These are phyloP conservation scores for Drymodes brunneopygia DNA, from an alignment of 2,113 vertebrate genomes.

Conservation along the genomic window DNA sequence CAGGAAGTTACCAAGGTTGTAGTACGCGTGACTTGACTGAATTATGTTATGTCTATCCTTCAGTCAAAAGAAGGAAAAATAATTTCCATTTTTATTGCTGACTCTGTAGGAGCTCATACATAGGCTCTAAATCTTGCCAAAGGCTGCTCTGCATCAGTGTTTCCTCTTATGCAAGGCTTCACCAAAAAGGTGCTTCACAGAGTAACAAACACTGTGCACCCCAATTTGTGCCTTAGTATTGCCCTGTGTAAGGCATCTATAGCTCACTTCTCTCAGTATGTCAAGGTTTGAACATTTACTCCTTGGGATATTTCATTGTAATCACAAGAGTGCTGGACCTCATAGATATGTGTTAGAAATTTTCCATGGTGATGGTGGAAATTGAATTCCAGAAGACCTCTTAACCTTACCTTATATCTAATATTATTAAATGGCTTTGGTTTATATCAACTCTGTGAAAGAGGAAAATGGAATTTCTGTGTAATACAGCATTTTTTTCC, in stretches of 20 bases:
- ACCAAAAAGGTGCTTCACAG: not conserved
- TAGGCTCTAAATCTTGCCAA: not conserved
- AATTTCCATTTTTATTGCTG: conserved; percentile 51
- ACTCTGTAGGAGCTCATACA: not conserved
- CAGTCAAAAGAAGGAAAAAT: conserved; percentile 32
- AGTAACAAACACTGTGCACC: not conserved
- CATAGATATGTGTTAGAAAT: not conserved
- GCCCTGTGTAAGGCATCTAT: not conserved
- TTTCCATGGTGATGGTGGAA: not conserved
- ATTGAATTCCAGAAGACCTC: conserved; percentile 4
- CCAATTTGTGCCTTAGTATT: not conserved
- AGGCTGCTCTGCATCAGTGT: not conserved
- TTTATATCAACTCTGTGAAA: not conserved
- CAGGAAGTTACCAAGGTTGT: not conserved
- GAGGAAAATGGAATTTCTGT: not conserved
- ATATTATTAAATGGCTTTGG: not conserved
- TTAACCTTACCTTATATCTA: not conserved
- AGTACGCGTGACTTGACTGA: not conserved
- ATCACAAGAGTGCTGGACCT: not conserved
- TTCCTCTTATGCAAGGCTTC: not conserved
- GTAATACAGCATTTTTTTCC: not conserved
- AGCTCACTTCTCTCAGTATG: not conserved
- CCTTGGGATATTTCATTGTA: not conserved
- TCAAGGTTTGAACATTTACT: not conserved
- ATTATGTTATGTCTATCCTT: not conserved